A percentile compares a stretch with the other conserved stretches of the same genome.
Conservation (phyloP, 2,113 vertebrate species). For the Hyaena hyaena region DNA sequence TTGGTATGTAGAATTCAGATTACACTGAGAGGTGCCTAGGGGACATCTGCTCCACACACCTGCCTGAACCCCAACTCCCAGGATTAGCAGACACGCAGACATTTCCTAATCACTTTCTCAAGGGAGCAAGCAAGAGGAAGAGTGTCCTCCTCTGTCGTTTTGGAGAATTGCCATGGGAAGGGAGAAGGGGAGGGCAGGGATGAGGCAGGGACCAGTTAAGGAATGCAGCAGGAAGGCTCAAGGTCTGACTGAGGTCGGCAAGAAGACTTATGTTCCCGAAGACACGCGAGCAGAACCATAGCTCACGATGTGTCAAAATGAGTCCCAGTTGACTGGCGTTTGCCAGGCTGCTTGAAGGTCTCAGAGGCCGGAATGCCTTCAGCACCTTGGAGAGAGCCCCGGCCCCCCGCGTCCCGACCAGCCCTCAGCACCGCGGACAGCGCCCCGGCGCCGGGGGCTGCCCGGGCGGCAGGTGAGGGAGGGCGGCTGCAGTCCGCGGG, state of each 20-base stretch:
- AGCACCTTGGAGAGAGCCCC: conserved; percentile 43
- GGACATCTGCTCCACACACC: no score
- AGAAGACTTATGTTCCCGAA: neutral
- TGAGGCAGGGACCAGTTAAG: neutral
- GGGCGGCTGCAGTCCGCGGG: accelerated
- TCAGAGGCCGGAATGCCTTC: neutral
- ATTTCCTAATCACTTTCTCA: neutral
- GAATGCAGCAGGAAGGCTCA: neutral
- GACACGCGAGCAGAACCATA: accelerated
- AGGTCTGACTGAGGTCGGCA: no score
- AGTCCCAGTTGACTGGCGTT: accelerated
- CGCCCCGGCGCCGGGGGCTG: accelerated
- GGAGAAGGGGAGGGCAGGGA: accelerated
- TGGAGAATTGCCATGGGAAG: neutral
- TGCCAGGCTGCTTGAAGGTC: accelerated
- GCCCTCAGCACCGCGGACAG: neutral
- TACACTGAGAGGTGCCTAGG: neutral
- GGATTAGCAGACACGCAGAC: neutral
- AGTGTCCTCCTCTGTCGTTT: neutral
- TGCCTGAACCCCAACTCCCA: neutral
- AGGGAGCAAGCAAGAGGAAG: neutral
- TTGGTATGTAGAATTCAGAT: accelerated
- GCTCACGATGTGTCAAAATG: accelerated
- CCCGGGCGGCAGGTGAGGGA: neutral
- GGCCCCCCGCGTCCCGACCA: accelerated